Conservation (phyloP, 2,797 vertebrate genomes). For the Periparus ater region DNA sequence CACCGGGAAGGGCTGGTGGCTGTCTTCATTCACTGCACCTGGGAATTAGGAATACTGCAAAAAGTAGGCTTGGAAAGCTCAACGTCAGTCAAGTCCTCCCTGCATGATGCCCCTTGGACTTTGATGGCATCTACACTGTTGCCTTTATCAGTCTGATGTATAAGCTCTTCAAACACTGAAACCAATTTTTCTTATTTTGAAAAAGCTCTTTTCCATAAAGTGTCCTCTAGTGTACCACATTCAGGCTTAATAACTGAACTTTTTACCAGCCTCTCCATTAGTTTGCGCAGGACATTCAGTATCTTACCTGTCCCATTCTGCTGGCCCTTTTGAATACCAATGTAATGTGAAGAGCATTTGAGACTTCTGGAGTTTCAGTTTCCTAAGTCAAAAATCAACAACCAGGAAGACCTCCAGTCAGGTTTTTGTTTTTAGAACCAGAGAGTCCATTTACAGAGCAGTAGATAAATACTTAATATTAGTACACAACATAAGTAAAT, state of each 20-base stretch:
- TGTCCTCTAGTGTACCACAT: too few relatives aligned
- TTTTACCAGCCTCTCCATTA: background rate
- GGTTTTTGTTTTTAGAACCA: background rate
- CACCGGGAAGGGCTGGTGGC: accelerated
- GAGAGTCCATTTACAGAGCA: background rate
- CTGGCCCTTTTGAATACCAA: background rate
- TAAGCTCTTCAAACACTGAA: background rate
- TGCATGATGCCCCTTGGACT: background rate
- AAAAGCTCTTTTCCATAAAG: background rate
- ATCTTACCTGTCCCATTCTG: background rate
- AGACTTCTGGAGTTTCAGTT: background rate
- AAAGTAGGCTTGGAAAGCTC: background rate
- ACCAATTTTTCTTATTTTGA: background rate
- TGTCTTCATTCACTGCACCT: accelerated
- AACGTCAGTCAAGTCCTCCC: accelerated
- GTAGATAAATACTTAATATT: background rate
- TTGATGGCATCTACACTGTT: background rate
- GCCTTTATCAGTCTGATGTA: background rate
- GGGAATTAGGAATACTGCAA: accelerated
- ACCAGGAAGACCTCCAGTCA: background rate
- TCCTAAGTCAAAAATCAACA: background rate
- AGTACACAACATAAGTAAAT: background rate
- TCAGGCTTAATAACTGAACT: background rate
- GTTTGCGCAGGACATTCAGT: background rate
- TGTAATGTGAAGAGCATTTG: accelerated